Conservation (phyloP, 2,113 vertebrate species). For the Corythornis cristatus region DNA sequence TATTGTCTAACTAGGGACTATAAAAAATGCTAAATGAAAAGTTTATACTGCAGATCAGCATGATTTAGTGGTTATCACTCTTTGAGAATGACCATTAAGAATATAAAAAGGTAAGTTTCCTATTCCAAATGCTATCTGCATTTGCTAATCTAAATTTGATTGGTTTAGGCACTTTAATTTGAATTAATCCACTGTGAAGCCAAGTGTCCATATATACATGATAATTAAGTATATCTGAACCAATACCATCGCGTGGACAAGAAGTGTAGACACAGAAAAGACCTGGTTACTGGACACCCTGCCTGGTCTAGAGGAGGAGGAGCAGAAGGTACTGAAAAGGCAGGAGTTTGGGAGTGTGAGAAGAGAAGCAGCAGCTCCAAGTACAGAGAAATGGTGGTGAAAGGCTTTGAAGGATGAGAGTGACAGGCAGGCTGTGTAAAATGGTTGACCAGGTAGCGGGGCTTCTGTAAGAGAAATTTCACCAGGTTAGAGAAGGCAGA, state of each 20-base stretch:
- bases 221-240: conserved; percentile 6
- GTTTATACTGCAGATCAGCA: background rate
- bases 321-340: background rate
- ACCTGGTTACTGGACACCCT: background rate
- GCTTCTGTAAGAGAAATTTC: background rate
- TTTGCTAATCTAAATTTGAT: conserved; percentile 54
- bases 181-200: conserved; percentile 44
- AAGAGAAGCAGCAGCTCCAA: background rate
- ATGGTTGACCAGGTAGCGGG: background rate
- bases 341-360: background rate
- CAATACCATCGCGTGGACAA: background rate
- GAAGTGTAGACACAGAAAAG: background rate
- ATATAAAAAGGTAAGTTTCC: conserved; percentile 3
- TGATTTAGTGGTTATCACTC: background rate
- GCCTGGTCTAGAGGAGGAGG: background rate
- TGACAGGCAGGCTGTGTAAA: background rate
- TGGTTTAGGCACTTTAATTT: conserved; percentile 46
- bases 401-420: background rate
- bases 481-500: background rate
- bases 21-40: conserved; percentile 1
- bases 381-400: background rate
- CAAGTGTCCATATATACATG: background rate
- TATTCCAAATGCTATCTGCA: background rate
- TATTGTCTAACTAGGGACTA: background rate
- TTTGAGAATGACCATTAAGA: conserved; percentile 42